These are phyloP conservation scores for Caenorhabditis parvicauda DNA, from an alignment of 2,888 invertebrate genomes.

Conservation along the genomic window DNA sequence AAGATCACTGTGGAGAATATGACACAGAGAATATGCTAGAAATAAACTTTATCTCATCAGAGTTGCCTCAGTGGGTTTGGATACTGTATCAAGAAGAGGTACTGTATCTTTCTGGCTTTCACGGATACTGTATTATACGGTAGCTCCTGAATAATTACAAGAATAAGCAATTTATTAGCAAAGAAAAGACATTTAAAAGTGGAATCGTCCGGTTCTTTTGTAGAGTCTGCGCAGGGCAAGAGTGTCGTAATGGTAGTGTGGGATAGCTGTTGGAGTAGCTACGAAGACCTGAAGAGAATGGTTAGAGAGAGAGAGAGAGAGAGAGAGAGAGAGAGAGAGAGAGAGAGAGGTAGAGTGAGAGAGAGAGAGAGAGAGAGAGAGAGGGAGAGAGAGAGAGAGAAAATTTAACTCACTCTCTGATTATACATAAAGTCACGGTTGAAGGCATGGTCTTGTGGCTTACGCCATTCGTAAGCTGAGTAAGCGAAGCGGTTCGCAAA, in stretches of 20 bases:
- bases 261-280: slow-evolving; percentile 34
- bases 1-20: no score
- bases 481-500: slow-evolving; percentile 59
- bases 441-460: slow-evolving; percentile 59
- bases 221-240: slow-evolving; percentile 47
- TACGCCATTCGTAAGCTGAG: slow-evolving; percentile 60
- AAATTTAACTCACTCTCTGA: slow-evolving; percentile 25
- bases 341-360: no score
- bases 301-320: no score
- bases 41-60: no score
- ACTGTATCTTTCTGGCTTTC: neutral
- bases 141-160: neutral
- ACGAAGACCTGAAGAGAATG: slow-evolving; percentile 36
- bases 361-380: neutral
- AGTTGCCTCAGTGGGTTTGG: no score
- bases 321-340: no score
- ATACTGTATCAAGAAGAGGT: neutral
- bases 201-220: slow-evolving; percentile 58
- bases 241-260: slow-evolving; percentile 43
- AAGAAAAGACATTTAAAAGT: slow-evolving; percentile 29
- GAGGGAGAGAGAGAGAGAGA: no score
- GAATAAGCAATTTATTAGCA: neutral
- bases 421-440: slow-evolving; percentile 58
- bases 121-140: neutral
- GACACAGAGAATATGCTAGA: no score